Percentiles rank a stretch among this genome's conserved stretches.
phyloP scores from a whole-genome alignment of 2,797 vertebrate genomes.

The Peromyscus aztecus region DNA sequence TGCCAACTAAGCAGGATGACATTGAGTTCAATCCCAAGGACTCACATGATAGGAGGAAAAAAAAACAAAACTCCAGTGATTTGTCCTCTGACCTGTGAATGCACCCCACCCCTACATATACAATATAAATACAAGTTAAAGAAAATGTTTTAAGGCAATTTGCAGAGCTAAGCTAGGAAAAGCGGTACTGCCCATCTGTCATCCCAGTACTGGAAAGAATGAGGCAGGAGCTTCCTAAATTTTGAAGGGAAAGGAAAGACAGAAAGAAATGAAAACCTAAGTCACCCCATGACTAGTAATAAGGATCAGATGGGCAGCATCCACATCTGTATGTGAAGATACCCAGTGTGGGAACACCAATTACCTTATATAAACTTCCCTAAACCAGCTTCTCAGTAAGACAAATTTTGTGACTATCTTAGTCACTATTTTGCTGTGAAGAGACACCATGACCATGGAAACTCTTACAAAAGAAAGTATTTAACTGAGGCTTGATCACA shows the following conservation, averaged over 20 bases:
- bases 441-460: not conserved
- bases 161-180: not conserved
- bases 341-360: not conserved
- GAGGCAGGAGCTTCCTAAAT: not conserved
- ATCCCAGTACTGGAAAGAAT: not conserved
- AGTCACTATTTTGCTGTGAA: not conserved
- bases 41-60: not conserved
- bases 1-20: not conserved
- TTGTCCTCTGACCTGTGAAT: not conserved
- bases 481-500: not conserved
- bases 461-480: not conserved
- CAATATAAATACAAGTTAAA: not conserved
- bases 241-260: not conserved
- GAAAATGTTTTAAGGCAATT: not conserved
- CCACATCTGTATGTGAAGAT: not conserved
- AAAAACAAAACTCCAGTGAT: not conserved
- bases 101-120: not conserved
- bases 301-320: not conserved
- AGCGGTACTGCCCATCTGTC: not conserved
- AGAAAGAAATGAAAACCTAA: not conserved
- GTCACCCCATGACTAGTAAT: not conserved
- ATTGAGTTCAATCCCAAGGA: not conserved
- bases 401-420: not conserved
- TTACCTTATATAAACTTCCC: not conserved
- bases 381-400: not conserved